A percentile compares a stretch with the other conserved stretches of the same genome.
Conservation (phyloP, 2,888 invertebrate species). For the Diarsia mendica region DNA sequence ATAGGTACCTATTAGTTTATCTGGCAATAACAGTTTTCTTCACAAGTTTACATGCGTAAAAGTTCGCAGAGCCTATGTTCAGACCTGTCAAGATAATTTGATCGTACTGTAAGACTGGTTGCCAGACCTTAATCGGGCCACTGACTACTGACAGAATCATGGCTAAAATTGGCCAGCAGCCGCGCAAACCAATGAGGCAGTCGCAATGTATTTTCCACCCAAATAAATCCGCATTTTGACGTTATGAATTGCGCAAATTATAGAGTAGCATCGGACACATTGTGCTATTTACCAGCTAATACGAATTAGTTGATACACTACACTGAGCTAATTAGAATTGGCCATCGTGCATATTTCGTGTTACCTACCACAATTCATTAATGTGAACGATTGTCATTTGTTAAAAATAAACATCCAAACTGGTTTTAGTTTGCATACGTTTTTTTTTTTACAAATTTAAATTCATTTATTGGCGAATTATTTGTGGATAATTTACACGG, state of each 20-base stretch:
- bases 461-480: too few relatives aligned
- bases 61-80: too few relatives aligned
- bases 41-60: too few relatives aligned
- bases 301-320: constrained; percentile 33
- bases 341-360: constrained; percentile 29
- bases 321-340: constrained; percentile 31
- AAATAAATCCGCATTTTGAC: constrained; percentile 28
- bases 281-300: constrained; percentile 32
- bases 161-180: too few relatives aligned
- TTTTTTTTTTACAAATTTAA: not conserved
- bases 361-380: constrained; percentile 33
- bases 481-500: too few relatives aligned
- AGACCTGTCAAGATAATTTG: too few relatives aligned
- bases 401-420: not conserved
- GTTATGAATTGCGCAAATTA: constrained; percentile 4
- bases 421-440: not conserved
- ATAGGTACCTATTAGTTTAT: too few relatives aligned
- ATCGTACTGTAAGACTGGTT: too few relatives aligned
- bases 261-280: constrained; percentile 11
- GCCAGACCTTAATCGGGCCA: too few relatives aligned
- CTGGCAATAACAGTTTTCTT: too few relatives aligned
- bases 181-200: too few relatives aligned
- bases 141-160: too few relatives aligned
- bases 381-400: constrained; percentile 25
- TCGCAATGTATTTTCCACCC: not conserved